These are phyloP conservation scores for Apocheima hispidaria DNA, from an alignment of 2,888 invertebrate genomes.

Conservation along the genomic window DNA sequence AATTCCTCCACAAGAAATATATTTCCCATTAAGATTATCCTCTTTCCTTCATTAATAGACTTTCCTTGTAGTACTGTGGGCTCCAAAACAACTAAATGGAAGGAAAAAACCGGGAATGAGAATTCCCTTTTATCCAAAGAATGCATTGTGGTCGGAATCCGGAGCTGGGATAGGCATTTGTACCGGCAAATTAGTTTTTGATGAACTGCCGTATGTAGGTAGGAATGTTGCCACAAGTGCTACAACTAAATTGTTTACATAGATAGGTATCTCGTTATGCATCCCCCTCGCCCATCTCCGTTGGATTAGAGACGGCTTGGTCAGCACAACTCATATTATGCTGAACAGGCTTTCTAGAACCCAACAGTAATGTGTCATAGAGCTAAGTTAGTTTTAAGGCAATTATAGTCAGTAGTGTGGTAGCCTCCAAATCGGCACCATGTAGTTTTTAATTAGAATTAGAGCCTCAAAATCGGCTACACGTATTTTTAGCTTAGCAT, in stretches of 20 bases:
- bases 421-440: too few species aligned
- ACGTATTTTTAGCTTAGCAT: too few species aligned
- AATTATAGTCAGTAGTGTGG: too few species aligned
- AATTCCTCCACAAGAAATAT: slow-evolving; percentile 14
- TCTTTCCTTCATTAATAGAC: slow-evolving; percentile 30
- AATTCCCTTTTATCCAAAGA: slow-evolving; percentile 30
- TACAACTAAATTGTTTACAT: background rate
- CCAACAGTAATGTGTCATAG: too few species aligned
- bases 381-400: too few species aligned
- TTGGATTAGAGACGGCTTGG: too few species aligned
- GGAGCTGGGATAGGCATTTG: slow-evolving; percentile 23
- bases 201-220: slow-evolving; percentile 24
- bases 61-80: slow-evolving; percentile 32
- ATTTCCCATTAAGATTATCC: slow-evolving; percentile 26
- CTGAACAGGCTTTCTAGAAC: too few species aligned
- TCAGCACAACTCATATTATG: too few species aligned
- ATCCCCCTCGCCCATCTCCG: too few species aligned
- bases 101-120: slow-evolving; percentile 24
- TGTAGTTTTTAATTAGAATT: too few species aligned
- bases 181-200: slow-evolving; percentile 36
- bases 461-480: too few species aligned
- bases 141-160: slow-evolving; percentile 33
- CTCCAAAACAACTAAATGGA: slow-evolving; percentile 25
- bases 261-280: background rate
- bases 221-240: slow-evolving; percentile 8